phyloP scores from a whole-genome alignment of 2,113 vertebrate species.

The Nannospalax galili region DNA sequence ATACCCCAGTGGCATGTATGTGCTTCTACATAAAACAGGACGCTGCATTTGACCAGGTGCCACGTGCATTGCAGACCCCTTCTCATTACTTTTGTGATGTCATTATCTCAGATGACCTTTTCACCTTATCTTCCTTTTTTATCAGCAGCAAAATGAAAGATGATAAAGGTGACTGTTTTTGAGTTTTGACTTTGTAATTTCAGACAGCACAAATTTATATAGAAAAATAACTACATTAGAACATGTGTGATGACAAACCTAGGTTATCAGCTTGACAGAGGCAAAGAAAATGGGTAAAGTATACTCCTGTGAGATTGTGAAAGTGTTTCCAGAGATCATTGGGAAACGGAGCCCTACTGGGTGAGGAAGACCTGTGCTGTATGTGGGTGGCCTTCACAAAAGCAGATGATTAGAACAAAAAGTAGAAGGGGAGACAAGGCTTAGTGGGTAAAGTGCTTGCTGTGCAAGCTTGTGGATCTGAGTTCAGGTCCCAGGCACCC shows the following conservation, averaged over 20 bases:
- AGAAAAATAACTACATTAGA: not conserved
- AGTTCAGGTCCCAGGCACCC: no score
- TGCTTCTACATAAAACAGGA: not conserved
- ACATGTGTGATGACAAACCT: not conserved
- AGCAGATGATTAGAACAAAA: no score
- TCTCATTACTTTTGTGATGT: slow-evolving; percentile 14
- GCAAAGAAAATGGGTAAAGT: not conserved
- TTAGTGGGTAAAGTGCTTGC: not conserved
- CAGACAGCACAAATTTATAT: not conserved
- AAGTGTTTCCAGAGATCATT: not conserved
- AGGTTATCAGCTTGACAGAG: not conserved
- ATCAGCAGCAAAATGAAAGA: not conserved
- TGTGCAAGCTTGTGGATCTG: no score
- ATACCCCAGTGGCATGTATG: not conserved
- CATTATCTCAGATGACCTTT: not conserved
- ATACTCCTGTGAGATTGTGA: not conserved
- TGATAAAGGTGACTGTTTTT: not conserved
- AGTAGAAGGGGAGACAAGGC: no score
- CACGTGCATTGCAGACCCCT: not conserved
- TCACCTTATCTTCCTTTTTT: not conserved
- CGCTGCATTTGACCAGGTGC: not conserved
- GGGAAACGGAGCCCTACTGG: no score
- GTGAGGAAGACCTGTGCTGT: not conserved
- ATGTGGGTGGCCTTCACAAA: not conserved
- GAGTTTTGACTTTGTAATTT: slow-evolving; percentile 42